Percentiles rank a stretch among this genome's conserved stretches.
phyloP scores from a whole-genome alignment of 2,888 invertebrate genomes.

The Bugula neritina region DNA sequence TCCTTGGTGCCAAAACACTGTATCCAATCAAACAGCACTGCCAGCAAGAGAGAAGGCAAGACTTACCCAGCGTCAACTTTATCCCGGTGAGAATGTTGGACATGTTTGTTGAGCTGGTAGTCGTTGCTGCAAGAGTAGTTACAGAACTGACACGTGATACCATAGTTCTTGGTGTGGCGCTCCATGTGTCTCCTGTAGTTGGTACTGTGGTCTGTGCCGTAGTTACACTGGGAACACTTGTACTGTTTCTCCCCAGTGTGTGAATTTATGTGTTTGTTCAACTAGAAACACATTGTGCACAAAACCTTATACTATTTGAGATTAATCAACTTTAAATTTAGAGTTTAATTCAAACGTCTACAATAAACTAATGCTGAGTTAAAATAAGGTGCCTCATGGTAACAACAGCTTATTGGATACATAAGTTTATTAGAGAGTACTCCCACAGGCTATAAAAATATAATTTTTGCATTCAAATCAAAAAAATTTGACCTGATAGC shows the following conservation, averaged over 20 bases:
- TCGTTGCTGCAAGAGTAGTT: conserved; percentile 9
- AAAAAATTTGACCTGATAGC: no score
- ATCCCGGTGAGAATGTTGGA: neutral
- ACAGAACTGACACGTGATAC: conserved; percentile 15
- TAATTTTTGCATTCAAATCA: no score
- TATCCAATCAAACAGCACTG: neutral
- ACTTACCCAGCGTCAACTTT: neutral
- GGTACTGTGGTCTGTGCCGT: conserved; percentile 23
- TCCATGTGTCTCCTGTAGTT: conserved; percentile 15
- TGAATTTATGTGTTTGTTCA: conserved; percentile 3
- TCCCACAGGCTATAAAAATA: no score
- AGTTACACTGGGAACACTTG: conserved; percentile 18
- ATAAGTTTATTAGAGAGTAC: no score
- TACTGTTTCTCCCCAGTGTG: conserved; percentile 23
- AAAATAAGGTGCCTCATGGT: no score
- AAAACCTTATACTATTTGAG: neutral
- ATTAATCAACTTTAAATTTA: no score
- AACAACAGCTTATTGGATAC: no score
- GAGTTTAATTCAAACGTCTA: no score
- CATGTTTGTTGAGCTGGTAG: neutral
- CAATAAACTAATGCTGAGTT: no score
- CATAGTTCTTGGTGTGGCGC: neutral
- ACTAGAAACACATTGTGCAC: neutral
- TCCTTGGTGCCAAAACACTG: no score
- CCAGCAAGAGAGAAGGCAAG: neutral